Percentiles rank a stretch among this genome's conserved stretches.
Evolutionary conservation across 30 jellyfish, hydroid and myxozoan species (phyloP).

Genomic region (Rhopilema esculentum): DNA sequence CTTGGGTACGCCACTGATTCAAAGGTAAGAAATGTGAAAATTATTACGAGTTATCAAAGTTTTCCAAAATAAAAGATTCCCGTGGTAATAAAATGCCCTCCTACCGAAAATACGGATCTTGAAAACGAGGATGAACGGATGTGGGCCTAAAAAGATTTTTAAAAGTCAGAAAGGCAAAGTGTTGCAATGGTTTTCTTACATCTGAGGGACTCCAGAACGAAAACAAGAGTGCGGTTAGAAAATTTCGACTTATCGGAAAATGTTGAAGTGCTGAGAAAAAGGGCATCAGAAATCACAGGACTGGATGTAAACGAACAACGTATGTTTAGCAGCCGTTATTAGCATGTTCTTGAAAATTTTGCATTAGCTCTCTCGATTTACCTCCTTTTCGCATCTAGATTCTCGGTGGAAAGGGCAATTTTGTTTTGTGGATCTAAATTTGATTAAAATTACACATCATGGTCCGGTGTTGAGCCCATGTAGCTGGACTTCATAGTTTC

Average conservation of each 20-base stretch:
- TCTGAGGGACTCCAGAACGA: slow-evolving; percentile 42
- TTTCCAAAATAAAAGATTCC: no score
- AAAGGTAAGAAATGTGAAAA: no score
- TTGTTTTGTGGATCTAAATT: no score
- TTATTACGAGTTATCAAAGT: no score
- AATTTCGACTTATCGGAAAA: slow-evolving; percentile 36
- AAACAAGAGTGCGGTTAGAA: slow-evolving; percentile 24
- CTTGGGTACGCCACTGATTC: no score
- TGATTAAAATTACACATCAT: no score
- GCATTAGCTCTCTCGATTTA: background rate
- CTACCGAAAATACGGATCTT: no score
- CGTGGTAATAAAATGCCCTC: no score
- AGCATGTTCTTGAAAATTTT: background rate
- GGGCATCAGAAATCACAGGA: slow-evolving; percentile 32
- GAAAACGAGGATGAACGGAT: slow-evolving; percentile 23
- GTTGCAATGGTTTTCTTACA: slow-evolving; percentile 40
- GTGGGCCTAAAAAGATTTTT: background rate
- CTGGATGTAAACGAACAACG: slow-evolving; percentile 59
- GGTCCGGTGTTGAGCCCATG: no score
- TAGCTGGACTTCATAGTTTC: no score
- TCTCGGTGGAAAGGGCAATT: no score
- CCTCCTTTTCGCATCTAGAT: background rate
- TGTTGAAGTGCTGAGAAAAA: slow-evolving; percentile 21
- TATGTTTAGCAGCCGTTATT: background rate
- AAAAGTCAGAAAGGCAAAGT: background rate